Conservation (phyloP, 2,797 vertebrate genomes). For the Dendrocincla tyrannina region DNA sequence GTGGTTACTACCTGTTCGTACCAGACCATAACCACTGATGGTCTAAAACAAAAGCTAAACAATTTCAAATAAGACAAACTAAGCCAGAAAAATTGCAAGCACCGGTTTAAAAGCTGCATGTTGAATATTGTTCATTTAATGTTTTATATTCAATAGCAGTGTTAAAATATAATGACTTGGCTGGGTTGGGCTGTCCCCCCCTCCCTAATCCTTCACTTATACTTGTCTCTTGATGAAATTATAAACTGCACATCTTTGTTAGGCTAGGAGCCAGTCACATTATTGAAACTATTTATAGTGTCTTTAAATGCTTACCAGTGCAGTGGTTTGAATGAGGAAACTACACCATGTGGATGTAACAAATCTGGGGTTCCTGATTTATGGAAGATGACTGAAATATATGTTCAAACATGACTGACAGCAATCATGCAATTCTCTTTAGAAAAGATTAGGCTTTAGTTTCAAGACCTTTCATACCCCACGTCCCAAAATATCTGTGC, state of each 20-base stretch:
- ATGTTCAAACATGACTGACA: not conserved
- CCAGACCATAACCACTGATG: not conserved
- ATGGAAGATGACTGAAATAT: not conserved
- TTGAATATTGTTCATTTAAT: not conserved
- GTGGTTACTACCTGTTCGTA: not conserved
- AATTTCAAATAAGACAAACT: not conserved
- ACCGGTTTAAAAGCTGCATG: not conserved
- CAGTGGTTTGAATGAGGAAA: not conserved
- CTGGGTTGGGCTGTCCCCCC: not conserved
- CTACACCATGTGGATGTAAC: fast-evolving
- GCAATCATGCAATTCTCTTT: fast-evolving
- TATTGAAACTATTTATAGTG: not conserved
- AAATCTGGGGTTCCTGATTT: not conserved
- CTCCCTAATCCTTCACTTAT: not conserved
- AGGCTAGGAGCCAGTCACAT: not conserved
- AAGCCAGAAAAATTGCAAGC: not conserved
- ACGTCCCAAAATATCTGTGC: not conserved
- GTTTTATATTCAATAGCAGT: not conserved
- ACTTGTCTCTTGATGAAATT: not conserved
- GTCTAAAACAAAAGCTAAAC: not conserved
- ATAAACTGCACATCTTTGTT: not conserved
- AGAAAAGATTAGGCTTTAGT: not conserved
- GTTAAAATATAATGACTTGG: not conserved
- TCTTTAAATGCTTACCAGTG: not conserved
- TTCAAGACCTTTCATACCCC: not conserved